Percentiles rank a stretch among this genome's conserved stretches.
Evolutionary conservation across 2,113 vertebrate genomes (phyloP).

Genomic region (Thinocorus orbignyianus): DNA sequence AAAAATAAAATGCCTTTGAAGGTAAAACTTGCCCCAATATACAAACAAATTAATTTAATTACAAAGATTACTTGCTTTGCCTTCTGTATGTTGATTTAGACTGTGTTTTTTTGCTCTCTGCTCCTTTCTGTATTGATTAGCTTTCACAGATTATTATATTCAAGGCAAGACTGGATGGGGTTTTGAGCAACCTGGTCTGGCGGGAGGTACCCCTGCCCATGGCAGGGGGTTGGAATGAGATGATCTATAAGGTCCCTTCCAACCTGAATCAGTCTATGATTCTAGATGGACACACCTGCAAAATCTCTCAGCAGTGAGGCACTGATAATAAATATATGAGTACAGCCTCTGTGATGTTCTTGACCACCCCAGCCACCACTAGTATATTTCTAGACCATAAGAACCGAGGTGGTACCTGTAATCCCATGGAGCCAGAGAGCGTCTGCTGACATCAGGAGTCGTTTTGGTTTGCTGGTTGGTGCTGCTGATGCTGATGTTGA

Average conservation of each 20-base stretch:
- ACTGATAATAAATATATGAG: not conserved
- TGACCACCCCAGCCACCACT: not conserved
- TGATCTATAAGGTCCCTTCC: not conserved
- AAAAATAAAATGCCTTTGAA: not conserved
- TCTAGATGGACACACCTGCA: not conserved
- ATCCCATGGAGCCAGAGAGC: conserved; percentile 76
- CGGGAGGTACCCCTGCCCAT: not conserved
- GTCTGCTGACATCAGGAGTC: conserved; percentile 11
- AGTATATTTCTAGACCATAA: not conserved
- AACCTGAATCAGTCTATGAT: not conserved
- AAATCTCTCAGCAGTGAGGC: not conserved
- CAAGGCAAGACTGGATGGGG: not conserved
- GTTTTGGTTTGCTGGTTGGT: not conserved
- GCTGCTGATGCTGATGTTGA: conserved; percentile 63
- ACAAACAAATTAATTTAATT: not conserved
- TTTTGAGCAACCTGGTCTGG: not conserved
- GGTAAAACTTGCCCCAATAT: not conserved
- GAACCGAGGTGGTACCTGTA: conserved; percentile 61
- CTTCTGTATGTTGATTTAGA: not conserved
- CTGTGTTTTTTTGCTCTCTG: not conserved
- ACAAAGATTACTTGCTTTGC: not conserved
- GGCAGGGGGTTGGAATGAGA: not conserved
- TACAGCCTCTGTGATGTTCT: not conserved
- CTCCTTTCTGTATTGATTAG: not conserved
- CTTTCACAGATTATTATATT: not conserved